Evolutionary conservation across 1,140 invertebrate genomes (phyloP).

Genomic region (Octopus sinensis): DNA sequence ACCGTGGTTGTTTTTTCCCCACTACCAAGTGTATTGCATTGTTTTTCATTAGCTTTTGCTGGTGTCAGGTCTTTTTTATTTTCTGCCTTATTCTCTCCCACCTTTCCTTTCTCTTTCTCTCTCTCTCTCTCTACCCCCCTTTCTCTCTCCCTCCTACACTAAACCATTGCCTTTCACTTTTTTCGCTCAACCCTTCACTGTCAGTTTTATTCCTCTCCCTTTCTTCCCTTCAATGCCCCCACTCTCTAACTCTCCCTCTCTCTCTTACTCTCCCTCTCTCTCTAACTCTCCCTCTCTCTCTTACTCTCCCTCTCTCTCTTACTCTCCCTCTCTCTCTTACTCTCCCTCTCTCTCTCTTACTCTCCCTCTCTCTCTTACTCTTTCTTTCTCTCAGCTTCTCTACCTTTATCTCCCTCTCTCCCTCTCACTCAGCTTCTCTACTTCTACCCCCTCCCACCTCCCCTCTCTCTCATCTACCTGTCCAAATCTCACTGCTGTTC

Average conservation of each 20-base stretch:
- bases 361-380: neutral
- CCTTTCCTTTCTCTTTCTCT: neutral
- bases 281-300: neutral
- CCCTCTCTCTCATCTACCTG: no score
- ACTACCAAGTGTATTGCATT: no score
- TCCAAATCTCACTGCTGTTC: no score
- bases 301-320: neutral
- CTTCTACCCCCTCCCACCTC: neutral
- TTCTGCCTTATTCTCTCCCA: neutral
- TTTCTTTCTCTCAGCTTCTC: neutral
- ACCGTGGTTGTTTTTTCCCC: no score
- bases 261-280: neutral
- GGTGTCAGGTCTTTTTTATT: no score
- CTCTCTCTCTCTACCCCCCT: neutral
- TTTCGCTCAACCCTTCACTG: neutral
- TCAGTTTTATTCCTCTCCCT: neutral
- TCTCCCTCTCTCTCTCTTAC: neutral
- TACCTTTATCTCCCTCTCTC: neutral
- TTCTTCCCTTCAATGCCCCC: neutral
- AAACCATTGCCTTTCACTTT: neutral
- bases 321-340: neutral
- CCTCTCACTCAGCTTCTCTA: neutral
- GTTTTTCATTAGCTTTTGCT: no score
- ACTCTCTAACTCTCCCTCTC: neutral
- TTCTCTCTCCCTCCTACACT: neutral